A percentile compares a stretch with the other conserved stretches of the same genome.
These are phyloP conservation scores for Hiodon tergisus DNA, from an alignment of 2,113 vertebrate genomes.

Conservation along the genomic window DNA sequence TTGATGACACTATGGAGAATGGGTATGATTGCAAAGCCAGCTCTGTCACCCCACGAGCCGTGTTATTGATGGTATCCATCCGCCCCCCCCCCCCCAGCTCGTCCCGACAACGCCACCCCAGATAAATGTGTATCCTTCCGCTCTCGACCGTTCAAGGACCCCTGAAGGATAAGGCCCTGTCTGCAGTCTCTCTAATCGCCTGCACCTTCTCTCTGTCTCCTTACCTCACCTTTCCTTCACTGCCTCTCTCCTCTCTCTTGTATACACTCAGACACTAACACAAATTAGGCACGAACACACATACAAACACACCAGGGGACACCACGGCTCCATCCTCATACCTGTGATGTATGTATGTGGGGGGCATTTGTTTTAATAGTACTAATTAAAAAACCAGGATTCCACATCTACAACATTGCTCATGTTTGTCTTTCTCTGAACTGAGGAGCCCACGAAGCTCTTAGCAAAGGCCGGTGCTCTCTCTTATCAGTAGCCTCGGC, in stretches of 20 bases:
- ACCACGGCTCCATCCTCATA: too few relatives aligned
- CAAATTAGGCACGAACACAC: not conserved
- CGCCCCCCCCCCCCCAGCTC: slow-evolving; percentile 35
- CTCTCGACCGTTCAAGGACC: slow-evolving; percentile 64
- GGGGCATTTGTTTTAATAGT: too few relatives aligned
- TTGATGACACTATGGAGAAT: slow-evolving; percentile 8
- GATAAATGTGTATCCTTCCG: slow-evolving; percentile 71
- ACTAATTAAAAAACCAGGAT: too few relatives aligned
- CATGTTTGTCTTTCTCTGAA: too few relatives aligned
- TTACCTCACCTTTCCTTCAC: not conserved
- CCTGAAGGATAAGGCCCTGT: slow-evolving; percentile 62
- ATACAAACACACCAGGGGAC: slow-evolving; percentile 13
- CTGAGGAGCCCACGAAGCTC: too few relatives aligned
- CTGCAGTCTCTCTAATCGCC: slow-evolving; percentile 50
- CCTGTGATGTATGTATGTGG: too few relatives aligned
- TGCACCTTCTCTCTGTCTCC: slow-evolving; percentile 14
- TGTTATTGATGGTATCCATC: slow-evolving; percentile 72
- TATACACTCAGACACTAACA: not conserved
- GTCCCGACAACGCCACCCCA: slow-evolving; percentile 53
- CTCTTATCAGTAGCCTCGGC: too few relatives aligned
- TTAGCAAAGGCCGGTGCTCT: too few relatives aligned
- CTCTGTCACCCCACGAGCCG: slow-evolving; percentile 54
- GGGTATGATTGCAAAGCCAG: not conserved
- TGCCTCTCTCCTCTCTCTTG: not conserved
- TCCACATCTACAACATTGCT: too few relatives aligned